A percentile compares a stretch with the other conserved stretches of the same genome.
phyloP scores from a whole-genome alignment of 2,888 invertebrate genomes.

The Corbicula japonica region DNA sequence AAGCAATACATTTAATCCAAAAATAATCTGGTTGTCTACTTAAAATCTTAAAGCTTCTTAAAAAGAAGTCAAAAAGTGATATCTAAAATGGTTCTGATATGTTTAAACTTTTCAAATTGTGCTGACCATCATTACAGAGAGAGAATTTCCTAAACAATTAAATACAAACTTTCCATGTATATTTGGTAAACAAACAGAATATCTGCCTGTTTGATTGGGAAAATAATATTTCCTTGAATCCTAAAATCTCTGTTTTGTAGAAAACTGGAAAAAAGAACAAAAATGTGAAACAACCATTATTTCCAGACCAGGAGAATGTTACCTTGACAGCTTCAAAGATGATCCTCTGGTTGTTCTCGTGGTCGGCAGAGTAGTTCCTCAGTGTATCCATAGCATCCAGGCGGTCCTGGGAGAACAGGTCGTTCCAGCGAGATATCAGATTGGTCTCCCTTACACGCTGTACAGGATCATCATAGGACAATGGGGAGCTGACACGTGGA shows the following conservation, averaged over 20 bases:
- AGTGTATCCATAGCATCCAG: constrained; percentile 86
- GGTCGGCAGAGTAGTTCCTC: constrained; percentile 83
- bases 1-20: too few relatives aligned
- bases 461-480: constrained; percentile 83
- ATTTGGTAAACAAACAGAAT: too few relatives aligned
- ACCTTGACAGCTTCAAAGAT: constrained; percentile 85
- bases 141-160: too few relatives aligned
- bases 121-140: too few relatives aligned
- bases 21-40: too few relatives aligned
- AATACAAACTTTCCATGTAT: too few relatives aligned
- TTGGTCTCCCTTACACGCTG: constrained; percentile 85
- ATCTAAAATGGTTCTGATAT: too few relatives aligned
- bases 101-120: too few relatives aligned
- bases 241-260: not conserved
- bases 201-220: not conserved
- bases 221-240: not conserved
- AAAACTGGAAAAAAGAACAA: not conserved
- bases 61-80: too few relatives aligned
- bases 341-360: constrained; percentile 86
- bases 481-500: constrained; percentile 82
- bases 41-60: too few relatives aligned
- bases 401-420: constrained; percentile 85
- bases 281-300: not conserved
- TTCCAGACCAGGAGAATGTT: not conserved
- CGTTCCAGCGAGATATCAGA: constrained; percentile 85